These are phyloP conservation scores for Hydrotaea cyrtoneurina DNA, from an alignment of 2,888 invertebrate species.

Conservation along the genomic window DNA sequence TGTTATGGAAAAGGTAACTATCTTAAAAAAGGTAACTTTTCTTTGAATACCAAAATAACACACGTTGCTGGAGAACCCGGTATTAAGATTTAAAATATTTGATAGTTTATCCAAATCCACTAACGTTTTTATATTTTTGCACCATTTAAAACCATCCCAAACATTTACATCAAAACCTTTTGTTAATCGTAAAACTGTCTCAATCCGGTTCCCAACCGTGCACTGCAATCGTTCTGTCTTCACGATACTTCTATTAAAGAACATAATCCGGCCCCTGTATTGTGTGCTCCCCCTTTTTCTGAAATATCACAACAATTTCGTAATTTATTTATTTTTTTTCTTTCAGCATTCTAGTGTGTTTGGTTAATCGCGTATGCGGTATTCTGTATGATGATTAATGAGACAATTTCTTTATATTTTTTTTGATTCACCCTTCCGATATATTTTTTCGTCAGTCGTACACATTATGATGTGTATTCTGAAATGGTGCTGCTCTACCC, in stretches of 20 bases:
- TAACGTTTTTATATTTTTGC: too few species aligned
- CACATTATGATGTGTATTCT: slow-evolving; percentile 2
- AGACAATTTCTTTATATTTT: slow-evolving; percentile 73
- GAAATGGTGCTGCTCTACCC: slow-evolving; percentile 16
- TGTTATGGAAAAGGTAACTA: too few species aligned
- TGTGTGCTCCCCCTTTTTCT: not conserved
- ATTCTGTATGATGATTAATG: slow-evolving; percentile 75
- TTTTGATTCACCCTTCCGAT: slow-evolving; percentile 44
- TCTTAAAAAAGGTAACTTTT: too few species aligned
- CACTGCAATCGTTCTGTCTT: not conserved
- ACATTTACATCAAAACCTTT: too few species aligned
- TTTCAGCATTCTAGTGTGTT: not conserved
- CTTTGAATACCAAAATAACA: too few species aligned
- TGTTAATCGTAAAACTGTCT: too few species aligned
- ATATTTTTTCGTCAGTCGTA: not conserved
- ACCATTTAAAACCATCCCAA: too few species aligned
- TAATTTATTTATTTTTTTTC: not conserved
- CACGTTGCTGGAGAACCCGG: too few species aligned
- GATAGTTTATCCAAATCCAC: too few species aligned
- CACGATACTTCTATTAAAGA: too few species aligned
- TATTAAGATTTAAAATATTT: too few species aligned
- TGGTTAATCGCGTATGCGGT: slow-evolving; percentile 55
- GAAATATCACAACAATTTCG: slow-evolving; percentile 6
- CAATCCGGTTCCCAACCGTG: not conserved
- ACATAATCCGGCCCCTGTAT: too few species aligned